Conservation (phyloP, 2,888 invertebrate species). For the Abrostola triplasia region DNA sequence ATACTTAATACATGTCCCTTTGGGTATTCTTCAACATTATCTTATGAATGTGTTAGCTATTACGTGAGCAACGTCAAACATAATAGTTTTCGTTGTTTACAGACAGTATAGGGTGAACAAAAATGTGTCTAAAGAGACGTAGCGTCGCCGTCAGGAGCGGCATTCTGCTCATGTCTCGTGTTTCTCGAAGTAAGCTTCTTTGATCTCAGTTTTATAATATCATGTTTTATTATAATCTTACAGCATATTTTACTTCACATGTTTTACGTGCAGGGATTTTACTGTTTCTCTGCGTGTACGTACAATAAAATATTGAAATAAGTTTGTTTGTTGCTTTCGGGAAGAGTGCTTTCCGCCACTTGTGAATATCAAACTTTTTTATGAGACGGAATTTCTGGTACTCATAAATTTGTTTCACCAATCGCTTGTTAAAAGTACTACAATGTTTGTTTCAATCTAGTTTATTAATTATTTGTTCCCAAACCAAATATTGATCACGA, state of each 20-base stretch:
- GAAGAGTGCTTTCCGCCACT: slow-evolving; percentile 10
- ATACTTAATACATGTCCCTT: slow-evolving; percentile 8
- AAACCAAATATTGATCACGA: neutral
- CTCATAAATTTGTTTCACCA: too few species aligned
- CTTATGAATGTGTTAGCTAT: slow-evolving; percentile 15
- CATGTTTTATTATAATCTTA: slow-evolving; percentile 44
- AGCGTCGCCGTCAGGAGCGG: slow-evolving; percentile 18
- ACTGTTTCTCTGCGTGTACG: slow-evolving; percentile 18
- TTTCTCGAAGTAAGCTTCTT: slow-evolving; percentile 21
- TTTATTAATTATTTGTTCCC: too few species aligned
- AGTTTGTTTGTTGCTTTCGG: slow-evolving; percentile 21
- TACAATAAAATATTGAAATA: slow-evolving; percentile 47
- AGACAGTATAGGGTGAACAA: slow-evolving; percentile 27
- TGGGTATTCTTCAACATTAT: slow-evolving; percentile 6
- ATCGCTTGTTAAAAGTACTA: too few species aligned
- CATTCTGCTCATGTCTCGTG: slow-evolving; percentile 27
- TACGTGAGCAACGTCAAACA: slow-evolving; percentile 16
- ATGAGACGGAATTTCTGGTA: too few species aligned
- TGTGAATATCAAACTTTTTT: slow-evolving; percentile 26
- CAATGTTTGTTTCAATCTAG: too few species aligned
- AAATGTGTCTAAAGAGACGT: slow-evolving; percentile 32
- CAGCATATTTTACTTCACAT: slow-evolving; percentile 36
- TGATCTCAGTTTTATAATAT: slow-evolving; percentile 37
- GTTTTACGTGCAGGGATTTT: slow-evolving; percentile 36
- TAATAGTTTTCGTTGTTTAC: slow-evolving; percentile 45